A percentile compares a stretch with the other conserved stretches of the same genome.
Evolutionary conservation across 2,113 vertebrate species (phyloP).

Genomic region (Sorex araneus): DNA sequence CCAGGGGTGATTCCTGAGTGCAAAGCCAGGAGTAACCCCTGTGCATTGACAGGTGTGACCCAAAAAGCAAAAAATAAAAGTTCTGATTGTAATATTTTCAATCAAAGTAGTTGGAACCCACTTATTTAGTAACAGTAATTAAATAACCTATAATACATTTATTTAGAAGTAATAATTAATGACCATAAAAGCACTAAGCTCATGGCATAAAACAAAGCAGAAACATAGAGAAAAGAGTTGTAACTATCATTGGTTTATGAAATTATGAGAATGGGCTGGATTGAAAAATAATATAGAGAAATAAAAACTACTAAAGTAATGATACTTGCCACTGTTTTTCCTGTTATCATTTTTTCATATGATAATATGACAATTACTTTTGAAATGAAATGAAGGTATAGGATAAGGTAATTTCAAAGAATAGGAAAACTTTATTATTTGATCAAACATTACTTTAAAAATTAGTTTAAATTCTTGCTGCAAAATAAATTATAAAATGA

Average conservation of each 20-base stretch:
- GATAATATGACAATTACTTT: slow-evolving; percentile 45
- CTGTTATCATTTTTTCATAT: slow-evolving; percentile 22
- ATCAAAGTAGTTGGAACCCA: slow-evolving; percentile 59
- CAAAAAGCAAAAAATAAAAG: no score
- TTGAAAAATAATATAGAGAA: background rate
- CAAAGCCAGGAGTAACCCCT: no score
- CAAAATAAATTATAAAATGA: background rate
- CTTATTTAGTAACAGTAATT: background rate
- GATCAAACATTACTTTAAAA: background rate
- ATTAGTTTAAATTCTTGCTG: slow-evolving; percentile 12
- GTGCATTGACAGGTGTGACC: no score
- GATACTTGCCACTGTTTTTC: background rate
- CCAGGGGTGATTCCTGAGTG: no score
- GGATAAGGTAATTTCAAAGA: background rate
- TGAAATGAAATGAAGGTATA: slow-evolving; percentile 47
- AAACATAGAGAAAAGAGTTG: background rate
- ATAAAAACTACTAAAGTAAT: slow-evolving; percentile 24
- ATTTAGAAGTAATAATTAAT: slow-evolving; percentile 40
- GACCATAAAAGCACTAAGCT: background rate
- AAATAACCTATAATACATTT: slow-evolving; percentile 7
- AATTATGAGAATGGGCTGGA: background rate
- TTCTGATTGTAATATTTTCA: no score
- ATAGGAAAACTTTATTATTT: background rate
- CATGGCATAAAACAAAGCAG: slow-evolving; percentile 5
- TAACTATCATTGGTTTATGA: background rate